Conservation (phyloP, 1,140 invertebrate genomes). For the Calliphora vicina region DNA sequence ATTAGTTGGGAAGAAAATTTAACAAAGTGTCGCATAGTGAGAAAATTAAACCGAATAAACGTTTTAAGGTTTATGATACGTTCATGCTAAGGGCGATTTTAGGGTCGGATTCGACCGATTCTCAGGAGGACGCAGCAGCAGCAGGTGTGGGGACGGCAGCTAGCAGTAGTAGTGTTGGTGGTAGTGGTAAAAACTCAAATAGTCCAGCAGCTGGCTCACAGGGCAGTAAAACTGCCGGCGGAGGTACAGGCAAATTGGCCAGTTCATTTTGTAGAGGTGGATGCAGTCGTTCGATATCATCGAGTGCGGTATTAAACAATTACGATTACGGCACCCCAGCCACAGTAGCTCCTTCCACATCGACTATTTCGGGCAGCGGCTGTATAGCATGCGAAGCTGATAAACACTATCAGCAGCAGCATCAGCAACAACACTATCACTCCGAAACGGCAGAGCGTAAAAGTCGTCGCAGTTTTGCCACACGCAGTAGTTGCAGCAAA, state of each 20-base stretch:
- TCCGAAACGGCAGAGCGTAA: slow-evolving; percentile 29
- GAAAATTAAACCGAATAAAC: slow-evolving; percentile 33
- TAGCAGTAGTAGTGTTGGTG: not conserved
- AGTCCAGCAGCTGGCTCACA: not conserved
- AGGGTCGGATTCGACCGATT: slow-evolving; percentile 51
- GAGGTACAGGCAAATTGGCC: slow-evolving; percentile 11
- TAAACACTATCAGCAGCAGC: slow-evolving; percentile 47
- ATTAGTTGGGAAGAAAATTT: not conserved
- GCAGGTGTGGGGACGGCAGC: not conserved
- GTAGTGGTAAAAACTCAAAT: not conserved
- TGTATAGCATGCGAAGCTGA: slow-evolving; percentile 42
- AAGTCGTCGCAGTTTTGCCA: slow-evolving; percentile 51
- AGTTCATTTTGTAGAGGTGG: slow-evolving; percentile 48
- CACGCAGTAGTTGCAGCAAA: slow-evolving; percentile 46
- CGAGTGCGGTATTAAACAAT: slow-evolving; percentile 19
- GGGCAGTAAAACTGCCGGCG: slow-evolving; percentile 28
- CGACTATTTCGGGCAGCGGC: slow-evolving; percentile 33
- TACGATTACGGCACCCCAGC: slow-evolving; percentile 30
- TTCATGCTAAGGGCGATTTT: slow-evolving; percentile 62
- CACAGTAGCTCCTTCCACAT: slow-evolving; percentile 19
- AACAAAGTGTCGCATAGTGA: slow-evolving; percentile 31
- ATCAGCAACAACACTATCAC: slow-evolving; percentile 33
- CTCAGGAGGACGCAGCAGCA: slow-evolving; percentile 37
- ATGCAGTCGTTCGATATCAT: slow-evolving; percentile 30
- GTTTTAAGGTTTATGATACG: slow-evolving; percentile 50